phyloP scores from a whole-genome alignment of 23 tunicate genomes.

The Clavelina lepadiformis region DNA sequence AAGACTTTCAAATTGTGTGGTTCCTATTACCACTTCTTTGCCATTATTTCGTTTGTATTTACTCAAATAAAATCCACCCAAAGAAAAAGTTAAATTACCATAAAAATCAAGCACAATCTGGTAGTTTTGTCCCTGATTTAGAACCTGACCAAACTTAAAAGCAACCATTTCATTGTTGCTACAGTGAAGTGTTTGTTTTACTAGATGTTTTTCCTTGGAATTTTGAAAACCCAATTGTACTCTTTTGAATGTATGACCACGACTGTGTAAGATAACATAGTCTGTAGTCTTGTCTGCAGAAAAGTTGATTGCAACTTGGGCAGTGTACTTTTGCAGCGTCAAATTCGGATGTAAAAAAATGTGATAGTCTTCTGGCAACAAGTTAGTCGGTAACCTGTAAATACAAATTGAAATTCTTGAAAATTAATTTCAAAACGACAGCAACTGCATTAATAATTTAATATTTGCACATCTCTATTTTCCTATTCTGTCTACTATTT shows the following conservation, averaged over 20 bases:
- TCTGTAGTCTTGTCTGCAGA: conserved; percentile 17
- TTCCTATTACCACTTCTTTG: conserved; percentile 46
- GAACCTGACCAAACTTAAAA: conserved; percentile 11
- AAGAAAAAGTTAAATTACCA: conserved; percentile 43
- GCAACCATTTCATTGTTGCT: conserved; percentile 43
- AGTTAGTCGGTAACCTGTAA: conserved; percentile 45
- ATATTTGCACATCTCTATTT: too few species aligned
- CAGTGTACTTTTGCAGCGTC: conserved; percentile 29
- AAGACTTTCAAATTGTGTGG: conserved; percentile 84
- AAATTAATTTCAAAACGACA: too few species aligned
- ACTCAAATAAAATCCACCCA: conserved; percentile 81
- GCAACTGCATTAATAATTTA: too few species aligned
- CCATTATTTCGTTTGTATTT: conserved; percentile 54
- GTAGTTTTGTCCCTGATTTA: conserved; percentile 23
- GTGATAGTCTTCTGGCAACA: conserved; percentile 38
- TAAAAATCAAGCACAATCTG: conserved; percentile 37
- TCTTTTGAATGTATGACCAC: conserved; percentile 13
- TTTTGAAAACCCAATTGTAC: not conserved
- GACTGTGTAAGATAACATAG: conserved; percentile 42
- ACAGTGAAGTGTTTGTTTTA: conserved; percentile 17
- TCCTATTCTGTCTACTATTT: too few species aligned
- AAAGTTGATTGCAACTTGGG: conserved; percentile 28
- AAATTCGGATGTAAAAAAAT: conserved; percentile 69
- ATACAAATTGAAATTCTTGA: conserved; percentile 4
- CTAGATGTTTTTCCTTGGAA: not conserved